Conservation (phyloP, 2,797 vertebrate genomes). For the Urocyon cinereoargenteus region DNA sequence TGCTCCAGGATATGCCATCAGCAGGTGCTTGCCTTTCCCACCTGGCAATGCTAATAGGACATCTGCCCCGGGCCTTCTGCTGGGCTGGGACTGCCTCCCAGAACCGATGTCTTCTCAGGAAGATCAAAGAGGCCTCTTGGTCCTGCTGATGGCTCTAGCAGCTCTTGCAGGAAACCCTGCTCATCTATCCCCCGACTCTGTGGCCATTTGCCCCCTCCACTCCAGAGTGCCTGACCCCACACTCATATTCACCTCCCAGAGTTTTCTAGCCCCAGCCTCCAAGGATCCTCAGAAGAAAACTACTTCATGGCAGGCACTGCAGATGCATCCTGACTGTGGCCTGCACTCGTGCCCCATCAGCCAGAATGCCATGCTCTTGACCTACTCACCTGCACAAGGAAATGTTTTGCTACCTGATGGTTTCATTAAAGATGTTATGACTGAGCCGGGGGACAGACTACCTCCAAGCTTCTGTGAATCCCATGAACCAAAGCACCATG, state of each 20-base stretch:
- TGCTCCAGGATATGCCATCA: neutral
- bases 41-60: too few relatives aligned
- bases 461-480: neutral
- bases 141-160: fast-evolving
- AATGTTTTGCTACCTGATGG: too few relatives aligned
- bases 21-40: too few relatives aligned
- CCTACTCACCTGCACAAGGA: neutral
- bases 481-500: neutral
- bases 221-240: neutral
- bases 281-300: neutral
- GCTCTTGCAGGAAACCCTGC: neutral
- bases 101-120: too few relatives aligned
- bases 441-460: too few relatives aligned
- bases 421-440: fast-evolving
- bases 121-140: fast-evolving
- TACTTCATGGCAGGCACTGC: neutral
- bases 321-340: neutral
- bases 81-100: too few relatives aligned
- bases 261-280: neutral
- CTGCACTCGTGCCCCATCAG: too few relatives aligned
- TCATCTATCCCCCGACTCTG: fast-evolving
- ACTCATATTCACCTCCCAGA: neutral
- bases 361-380: neutral
- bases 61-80: too few relatives aligned
- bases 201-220: fast-evolving